Conservation (phyloP, 2,888 invertebrate genomes). For the Litoditis marina region DNA sequence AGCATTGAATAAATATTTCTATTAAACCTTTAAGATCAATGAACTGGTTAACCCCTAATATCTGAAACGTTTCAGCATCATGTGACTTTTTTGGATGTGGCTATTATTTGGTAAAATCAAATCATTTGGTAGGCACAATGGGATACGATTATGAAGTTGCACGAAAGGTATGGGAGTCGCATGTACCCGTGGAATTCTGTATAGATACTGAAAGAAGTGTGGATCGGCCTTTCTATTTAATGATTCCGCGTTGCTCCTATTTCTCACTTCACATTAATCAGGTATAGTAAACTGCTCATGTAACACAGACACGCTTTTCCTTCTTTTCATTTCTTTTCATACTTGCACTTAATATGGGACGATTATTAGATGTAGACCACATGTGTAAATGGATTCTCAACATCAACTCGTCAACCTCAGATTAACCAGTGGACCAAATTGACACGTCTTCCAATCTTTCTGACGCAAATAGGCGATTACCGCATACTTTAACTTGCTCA, state of each 20-base stretch:
- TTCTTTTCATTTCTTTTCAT: no score
- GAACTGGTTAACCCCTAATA: not conserved
- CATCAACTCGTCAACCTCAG: no score
- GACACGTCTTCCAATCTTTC: not conserved
- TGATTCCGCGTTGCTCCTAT: constrained; percentile 56
- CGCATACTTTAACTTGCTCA: no score
- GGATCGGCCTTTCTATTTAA: constrained; percentile 49
- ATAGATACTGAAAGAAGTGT: constrained; percentile 66
- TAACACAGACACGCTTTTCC: no score
- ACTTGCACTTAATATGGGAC: no score
- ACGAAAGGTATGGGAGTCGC: constrained; percentile 91
- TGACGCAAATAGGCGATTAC: no score
- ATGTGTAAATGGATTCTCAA: no score
- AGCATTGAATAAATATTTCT: no score
- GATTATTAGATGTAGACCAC: no score
- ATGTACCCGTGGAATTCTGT: constrained; percentile 87
- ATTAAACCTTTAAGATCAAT: not conserved
- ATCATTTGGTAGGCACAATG: not conserved
- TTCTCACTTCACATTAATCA: constrained; percentile 50
- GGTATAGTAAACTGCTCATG: no score
- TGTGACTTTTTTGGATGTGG: not conserved
- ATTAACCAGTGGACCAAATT: not conserved
- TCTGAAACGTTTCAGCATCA: not conserved
- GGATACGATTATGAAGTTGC: constrained; percentile 80
- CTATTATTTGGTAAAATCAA: not conserved